Percentiles rank a stretch among this genome's conserved stretches.
Conservation (phyloP, 2,113 vertebrate genomes). For the Puma concolor region DNA sequence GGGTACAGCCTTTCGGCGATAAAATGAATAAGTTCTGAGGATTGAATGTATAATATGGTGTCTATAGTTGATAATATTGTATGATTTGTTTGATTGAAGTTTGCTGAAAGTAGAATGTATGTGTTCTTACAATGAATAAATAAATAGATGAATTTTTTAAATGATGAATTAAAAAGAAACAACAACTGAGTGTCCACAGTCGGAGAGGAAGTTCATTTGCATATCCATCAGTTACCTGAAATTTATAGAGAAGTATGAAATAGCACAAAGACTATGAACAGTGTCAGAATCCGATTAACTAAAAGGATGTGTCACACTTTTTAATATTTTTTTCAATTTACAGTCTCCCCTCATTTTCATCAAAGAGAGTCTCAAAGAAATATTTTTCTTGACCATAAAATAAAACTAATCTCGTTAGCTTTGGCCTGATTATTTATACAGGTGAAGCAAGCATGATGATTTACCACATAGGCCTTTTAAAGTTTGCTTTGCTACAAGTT, state of each 20-base stretch:
- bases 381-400: neutral
- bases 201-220: neutral
- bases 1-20: neutral
- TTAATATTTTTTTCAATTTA: too few relatives aligned
- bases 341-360: neutral
- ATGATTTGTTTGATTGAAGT: neutral
- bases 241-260: neutral
- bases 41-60: neutral
- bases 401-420: neutral
- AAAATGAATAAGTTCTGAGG: neutral
- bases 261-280: neutral
- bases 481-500: neutral
- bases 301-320: neutral
- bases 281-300: neutral
- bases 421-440: neutral
- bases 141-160: neutral
- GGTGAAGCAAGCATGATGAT: neutral
- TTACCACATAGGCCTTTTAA: neutral
- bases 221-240: neutral
- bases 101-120: neutral
- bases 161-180: neutral
- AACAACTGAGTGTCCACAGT: neutral
- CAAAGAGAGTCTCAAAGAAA: neutral
- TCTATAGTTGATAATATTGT: neutral
- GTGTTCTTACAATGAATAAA: neutral